Evolutionary conservation across 2,113 vertebrate species (phyloP), one percentile per base, ranked within the genome.

Genomic region (Rhagologus leucostigma): DNA sequence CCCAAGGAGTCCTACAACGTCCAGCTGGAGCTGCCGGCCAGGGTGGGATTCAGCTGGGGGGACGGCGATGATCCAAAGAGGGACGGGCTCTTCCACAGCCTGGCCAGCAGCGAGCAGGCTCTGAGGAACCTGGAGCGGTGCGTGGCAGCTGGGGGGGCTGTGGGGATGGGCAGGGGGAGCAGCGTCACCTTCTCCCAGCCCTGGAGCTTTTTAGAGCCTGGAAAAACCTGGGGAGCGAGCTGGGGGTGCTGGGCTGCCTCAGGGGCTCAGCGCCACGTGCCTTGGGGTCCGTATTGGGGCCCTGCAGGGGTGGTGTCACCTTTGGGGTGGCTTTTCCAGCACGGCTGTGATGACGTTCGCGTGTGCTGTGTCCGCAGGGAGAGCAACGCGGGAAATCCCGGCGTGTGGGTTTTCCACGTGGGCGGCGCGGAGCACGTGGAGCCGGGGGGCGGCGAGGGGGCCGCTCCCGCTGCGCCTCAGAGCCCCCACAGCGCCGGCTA

Each of bases 1-100:
- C 99, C 99, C 60, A 99, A 99, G 95, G 99, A 99, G 64, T 98
- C 99, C 4, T 99, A 99, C 90, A 99, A 99, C 1, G 98, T 99
- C 37, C 98, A 99, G 91, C 98, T 99, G 19, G 98, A 99, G 92
- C 98, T 99, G 69, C 98, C 99, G 0, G 99, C 99, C 33, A 97
- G 99, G 46, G 99, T 99, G 64, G 99, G 99, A 87, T 99, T 99
- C 98, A 99, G 99, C 98, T 87, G 98, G 93, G 99, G 99, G 37
- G 99, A 99, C 24, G 50, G 98, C 0, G 92, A 98, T 0, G 98
- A 98, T 96, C 87, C 98, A 0, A 98, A 98, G 64, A 97, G 98
- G 69, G 99, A 99, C 2, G 99, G 98, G 37, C 98, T 98, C 2
- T 97, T 98, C 95, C 98, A 99, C 97, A 99, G 98, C 74, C 76